Evolutionary conservation across 1,140 invertebrate species (phyloP).

Genomic region (Brachystomella parvula): DNA sequence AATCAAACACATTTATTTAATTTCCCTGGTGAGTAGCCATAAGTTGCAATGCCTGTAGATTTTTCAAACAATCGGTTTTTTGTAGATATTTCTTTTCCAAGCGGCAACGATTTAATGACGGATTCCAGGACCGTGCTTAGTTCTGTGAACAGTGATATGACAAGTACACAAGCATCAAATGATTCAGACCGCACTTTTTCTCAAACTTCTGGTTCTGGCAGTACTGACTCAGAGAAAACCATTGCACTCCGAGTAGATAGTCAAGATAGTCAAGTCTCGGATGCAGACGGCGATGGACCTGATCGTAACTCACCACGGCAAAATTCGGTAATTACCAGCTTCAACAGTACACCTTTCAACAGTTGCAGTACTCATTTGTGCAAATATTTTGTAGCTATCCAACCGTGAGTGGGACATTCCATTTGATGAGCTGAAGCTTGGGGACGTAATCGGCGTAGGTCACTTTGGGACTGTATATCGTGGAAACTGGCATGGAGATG

Average conservation of each 20-base stretch:
- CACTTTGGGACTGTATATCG: slow-evolving; percentile 90
- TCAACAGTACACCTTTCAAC: not conserved
- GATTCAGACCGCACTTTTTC: slow-evolving; percentile 80
- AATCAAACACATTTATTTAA: slow-evolving; percentile 22
- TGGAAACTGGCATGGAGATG: slow-evolving; percentile 96
- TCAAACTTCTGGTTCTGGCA: slow-evolving; percentile 56
- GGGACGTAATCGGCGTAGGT: slow-evolving; percentile 79
- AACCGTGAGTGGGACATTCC: slow-evolving; percentile 97
- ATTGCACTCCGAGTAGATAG: slow-evolving; percentile 69
- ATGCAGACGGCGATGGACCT: slow-evolving; percentile 46
- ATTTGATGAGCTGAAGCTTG: slow-evolving; percentile 80
- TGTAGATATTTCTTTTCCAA: not conserved
- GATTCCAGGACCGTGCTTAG: slow-evolving; percentile 43
- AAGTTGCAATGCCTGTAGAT: not conserved
- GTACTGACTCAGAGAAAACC: slow-evolving; percentile 74
- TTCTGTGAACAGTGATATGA: slow-evolving; percentile 46
- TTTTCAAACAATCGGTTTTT: slow-evolving; percentile 1
- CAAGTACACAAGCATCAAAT: slow-evolving; percentile 62
- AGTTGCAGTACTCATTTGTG: not conserved
- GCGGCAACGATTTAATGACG: slow-evolving; percentile 46
- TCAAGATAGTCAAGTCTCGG: slow-evolving; percentile 73
- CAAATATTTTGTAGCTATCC: slow-evolving; percentile 55
- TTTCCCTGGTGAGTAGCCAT: slow-evolving; percentile 26
- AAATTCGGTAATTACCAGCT: slow-evolving; percentile 54
- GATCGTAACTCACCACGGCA: slow-evolving; percentile 67